Base-by-base conservation (phyloP, 1,140 invertebrate species). In the Drosophila lowei region DNA sequence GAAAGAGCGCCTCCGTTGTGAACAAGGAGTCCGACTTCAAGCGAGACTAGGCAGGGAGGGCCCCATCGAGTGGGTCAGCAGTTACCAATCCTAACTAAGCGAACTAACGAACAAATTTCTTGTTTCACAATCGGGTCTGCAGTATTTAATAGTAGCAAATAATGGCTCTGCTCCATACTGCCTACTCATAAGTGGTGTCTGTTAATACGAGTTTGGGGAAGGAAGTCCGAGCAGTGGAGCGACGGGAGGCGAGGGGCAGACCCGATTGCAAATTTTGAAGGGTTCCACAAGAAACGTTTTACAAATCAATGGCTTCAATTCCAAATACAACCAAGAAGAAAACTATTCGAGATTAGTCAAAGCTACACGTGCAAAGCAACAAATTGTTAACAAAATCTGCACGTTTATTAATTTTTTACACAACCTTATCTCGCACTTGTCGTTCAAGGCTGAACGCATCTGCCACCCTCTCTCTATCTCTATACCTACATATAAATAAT, bases 1-100 rank as follows among this genome's bases (percentile, higher is more conserved):
- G 92, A 25, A 83, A 92, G 23, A 63, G 77, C 1, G 93, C 91
- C 6, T 49, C 91, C 0, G 93, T 90, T 59, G 78, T 55, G 25
- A 85, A 85, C 23, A 77, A 64, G 66, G 81, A 54, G 48, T 34
- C 52, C 47, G 74, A 83, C 9, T 65, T 56, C 53, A 89, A 88
- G 48, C 53, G 54, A 74, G 83, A 85, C 49, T 85, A 86, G 59
- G 38, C 16, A 41, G 64, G 50, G 58, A 34, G 56, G 62, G 59
- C 9, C 30, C 30, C 34, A 4, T 9, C 34, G 30, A 34, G 30
- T 34, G 48, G 48, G 50, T 67, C 30, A 38, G 34, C 34, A 38
- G 34, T 48, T 49, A 54, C 44, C 15, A 38, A 53, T 57, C 53
- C 34, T 38, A 58, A 54, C 58, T 53, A 57, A 54, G 47, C 42